Conservation (phyloP, 2,888 invertebrate species). For the Heteromurus nitidus region DNA sequence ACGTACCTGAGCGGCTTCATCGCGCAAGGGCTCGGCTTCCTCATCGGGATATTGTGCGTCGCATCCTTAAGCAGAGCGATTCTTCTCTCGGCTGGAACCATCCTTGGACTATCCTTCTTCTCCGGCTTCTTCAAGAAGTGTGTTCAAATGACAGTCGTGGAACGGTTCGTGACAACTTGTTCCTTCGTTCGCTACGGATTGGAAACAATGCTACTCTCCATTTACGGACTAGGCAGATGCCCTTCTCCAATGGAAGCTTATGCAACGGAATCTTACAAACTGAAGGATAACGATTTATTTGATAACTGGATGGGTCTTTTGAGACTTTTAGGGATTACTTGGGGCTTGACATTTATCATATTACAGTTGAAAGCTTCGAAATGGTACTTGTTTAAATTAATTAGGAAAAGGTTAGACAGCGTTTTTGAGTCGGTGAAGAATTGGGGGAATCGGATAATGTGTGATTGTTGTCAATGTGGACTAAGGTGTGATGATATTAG, state of each 20-base stretch:
- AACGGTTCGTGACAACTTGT: constrained; percentile 22
- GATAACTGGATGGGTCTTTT: constrained; percentile 11
- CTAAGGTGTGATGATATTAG: background rate
- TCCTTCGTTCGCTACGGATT: constrained; percentile 57
- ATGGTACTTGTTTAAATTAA: background rate
- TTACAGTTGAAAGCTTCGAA: constrained; percentile 1
- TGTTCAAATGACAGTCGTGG: constrained; percentile 30
- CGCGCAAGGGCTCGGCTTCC: constrained; percentile 60
- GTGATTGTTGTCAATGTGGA: background rate
- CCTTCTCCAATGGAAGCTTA: background rate
- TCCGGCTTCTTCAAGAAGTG: constrained; percentile 58
- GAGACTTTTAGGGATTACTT: background rate
- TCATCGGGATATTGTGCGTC: constrained; percentile 61
- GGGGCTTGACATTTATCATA: constrained; percentile 1
- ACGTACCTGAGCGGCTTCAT: constrained; percentile 43
- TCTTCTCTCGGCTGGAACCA: constrained; percentile 40
- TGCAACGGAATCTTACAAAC: background rate
- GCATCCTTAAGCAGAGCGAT: constrained; percentile 42
- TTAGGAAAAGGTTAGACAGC: background rate
- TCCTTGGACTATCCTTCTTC: constrained; percentile 49
- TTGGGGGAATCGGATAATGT: background rate
- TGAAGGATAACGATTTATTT: background rate
- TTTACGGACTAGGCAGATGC: constrained; percentile 48
- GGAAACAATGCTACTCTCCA: constrained; percentile 38
- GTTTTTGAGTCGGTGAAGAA: background rate